Conservation (phyloP, 2,888 invertebrate species). For the Luperina nickerlii region DNA sequence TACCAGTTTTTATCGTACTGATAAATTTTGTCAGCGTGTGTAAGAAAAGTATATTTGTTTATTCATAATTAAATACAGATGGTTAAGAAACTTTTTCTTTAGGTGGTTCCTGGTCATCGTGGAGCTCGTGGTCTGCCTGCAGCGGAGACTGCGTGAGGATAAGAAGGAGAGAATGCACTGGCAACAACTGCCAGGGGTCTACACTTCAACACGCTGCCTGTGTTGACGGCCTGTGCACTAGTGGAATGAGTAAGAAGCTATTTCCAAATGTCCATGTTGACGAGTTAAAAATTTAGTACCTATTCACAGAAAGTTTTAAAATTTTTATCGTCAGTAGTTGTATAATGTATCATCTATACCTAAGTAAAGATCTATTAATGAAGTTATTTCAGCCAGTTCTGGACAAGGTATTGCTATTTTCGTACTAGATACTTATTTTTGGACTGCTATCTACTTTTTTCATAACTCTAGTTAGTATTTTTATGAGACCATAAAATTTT, state of each 20-base stretch:
- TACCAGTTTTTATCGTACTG: neutral
- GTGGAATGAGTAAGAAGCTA: constrained; percentile 77
- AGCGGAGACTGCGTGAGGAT: constrained; percentile 83
- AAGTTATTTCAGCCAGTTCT: neutral
- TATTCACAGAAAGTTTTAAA: neutral
- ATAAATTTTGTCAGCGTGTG: neutral
- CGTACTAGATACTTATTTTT: neutral
- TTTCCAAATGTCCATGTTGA: neutral
- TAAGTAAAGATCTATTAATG: neutral
- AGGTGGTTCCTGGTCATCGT: constrained; percentile 83
- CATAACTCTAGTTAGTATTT: neutral
- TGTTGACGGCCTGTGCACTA: constrained; percentile 82
- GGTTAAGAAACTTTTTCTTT: neutral
- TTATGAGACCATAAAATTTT: neutral
- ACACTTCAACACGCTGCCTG: constrained; percentile 85
- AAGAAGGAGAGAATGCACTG: constrained; percentile 79
- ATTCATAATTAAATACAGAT: neutral
- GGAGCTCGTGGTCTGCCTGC: constrained; percentile 84
- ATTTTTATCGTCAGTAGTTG: neutral
- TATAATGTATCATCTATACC: neutral
- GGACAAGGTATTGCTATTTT: neutral
- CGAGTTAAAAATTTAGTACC: neutral
- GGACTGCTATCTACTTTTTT: neutral
- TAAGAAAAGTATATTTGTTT: neutral
- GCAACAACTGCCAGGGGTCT: constrained; percentile 79